Evolutionary conservation across 2,113 vertebrate species (phyloP).

Genomic region (Phalacrocorax brasilianus): DNA sequence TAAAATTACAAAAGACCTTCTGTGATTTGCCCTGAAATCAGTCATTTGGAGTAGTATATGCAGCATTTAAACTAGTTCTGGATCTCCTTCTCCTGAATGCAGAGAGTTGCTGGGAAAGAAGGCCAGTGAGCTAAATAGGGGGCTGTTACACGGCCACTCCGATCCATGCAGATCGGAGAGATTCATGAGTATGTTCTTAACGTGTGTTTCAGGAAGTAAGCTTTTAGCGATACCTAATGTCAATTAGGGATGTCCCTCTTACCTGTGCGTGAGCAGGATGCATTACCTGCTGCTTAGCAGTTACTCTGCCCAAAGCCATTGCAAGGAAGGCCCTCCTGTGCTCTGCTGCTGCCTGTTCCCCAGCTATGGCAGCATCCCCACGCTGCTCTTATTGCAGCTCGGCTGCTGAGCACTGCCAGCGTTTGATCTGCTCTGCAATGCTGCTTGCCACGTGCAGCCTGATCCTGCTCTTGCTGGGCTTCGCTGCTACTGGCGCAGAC

Average conservation of each 20-base stretch:
- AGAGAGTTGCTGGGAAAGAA: background rate
- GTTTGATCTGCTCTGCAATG: background rate
- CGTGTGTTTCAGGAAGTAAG: background rate
- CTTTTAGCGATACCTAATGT: background rate
- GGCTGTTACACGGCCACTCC: rapidly evolving
- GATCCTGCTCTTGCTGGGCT: background rate
- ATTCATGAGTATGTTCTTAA: background rate
- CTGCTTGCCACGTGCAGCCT: background rate
- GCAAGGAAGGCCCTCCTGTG: rapidly evolving
- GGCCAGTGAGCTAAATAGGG: background rate
- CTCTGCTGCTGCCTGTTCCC: background rate
- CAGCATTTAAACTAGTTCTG: background rate
- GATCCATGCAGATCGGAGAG: background rate
- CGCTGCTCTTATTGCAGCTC: background rate
- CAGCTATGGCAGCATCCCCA: background rate
- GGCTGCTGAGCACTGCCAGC: background rate
- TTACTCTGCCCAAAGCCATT: background rate
- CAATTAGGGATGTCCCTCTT: background rate
- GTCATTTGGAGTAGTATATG: background rate
- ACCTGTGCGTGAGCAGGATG: background rate
- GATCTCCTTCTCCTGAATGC: background rate
- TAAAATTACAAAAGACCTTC: background rate
- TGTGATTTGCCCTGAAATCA: background rate
- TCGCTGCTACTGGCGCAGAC: rapidly evolving
- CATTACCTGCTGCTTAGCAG: rapidly evolving